phyloP scores from a whole-genome alignment of 2,113 vertebrate genomes.

The Paramisgurnus dabryanus region DNA sequence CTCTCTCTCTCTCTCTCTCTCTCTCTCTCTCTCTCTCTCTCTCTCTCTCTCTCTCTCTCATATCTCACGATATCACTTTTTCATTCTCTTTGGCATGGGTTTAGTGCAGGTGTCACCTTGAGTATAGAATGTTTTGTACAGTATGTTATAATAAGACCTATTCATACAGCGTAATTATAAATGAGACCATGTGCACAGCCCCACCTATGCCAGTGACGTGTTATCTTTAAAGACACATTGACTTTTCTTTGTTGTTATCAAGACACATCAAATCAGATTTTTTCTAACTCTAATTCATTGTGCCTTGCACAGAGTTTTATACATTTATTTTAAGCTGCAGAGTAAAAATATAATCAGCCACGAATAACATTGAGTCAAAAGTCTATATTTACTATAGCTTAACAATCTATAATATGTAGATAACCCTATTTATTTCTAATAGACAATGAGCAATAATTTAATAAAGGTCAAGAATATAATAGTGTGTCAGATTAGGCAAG shows the following conservation, averaged over 20 bases:
- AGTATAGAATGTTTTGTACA: neutral
- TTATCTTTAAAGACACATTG: no score
- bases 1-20: no score
- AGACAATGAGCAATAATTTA: no score
- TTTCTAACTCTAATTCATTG: neutral
- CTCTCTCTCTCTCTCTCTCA: no score
- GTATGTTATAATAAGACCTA: neutral
- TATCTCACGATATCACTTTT: no score
- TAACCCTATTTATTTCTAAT: neutral
- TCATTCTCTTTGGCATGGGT: no score
- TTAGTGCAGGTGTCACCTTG: neutral
- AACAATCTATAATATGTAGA: no score
- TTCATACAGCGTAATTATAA: neutral
- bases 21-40: no score
- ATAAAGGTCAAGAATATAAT: neutral
- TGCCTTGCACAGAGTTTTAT: neutral
- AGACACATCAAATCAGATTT: neutral
- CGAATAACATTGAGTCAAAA: neutral
- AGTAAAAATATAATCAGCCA: neutral
- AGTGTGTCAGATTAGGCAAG: neutral
- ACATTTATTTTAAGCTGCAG: neutral
- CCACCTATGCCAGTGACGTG: no score
- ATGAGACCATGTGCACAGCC: neutral
- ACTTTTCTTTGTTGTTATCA: no score
- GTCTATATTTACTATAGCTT: neutral